Percentiles rank a stretch among this genome's conserved stretches.
These are phyloP conservation scores for Tenebrosternarchus preto DNA, from an alignment of 2,113 vertebrate genomes.

Conservation along the genomic window DNA sequence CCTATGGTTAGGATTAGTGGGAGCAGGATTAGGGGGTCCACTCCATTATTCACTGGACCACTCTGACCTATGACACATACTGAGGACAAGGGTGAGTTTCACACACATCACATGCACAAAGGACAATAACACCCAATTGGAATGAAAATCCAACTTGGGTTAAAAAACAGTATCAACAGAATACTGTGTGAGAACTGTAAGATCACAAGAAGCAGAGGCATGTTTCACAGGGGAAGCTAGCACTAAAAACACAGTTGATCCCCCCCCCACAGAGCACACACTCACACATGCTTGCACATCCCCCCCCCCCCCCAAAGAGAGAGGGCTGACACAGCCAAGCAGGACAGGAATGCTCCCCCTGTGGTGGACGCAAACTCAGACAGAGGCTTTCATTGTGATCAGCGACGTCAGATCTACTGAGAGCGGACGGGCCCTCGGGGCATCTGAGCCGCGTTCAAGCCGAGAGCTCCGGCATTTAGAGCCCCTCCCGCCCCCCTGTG, in stretches of 20 bases:
- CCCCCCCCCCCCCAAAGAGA: slow-evolving; percentile 5
- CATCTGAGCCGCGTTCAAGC: slow-evolving; percentile 1
- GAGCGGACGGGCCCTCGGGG: slow-evolving; percentile 27
- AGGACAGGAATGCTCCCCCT: slow-evolving; percentile 49
- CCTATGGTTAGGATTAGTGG: too few species aligned
- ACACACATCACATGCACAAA: slow-evolving; percentile 25
- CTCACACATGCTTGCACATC: too few species aligned
- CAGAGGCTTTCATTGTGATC: slow-evolving; percentile 51
- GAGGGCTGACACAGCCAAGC: slow-evolving; percentile 42
- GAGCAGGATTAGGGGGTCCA: slow-evolving; percentile 11
- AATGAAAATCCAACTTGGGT: slow-evolving; percentile 10
- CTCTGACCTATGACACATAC: slow-evolving; percentile 18
- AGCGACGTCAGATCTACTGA: slow-evolving; percentile 42
- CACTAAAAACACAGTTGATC: slow-evolving; percentile 26
- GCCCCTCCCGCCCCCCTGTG: slow-evolving; percentile 24
- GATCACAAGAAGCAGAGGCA: slow-evolving; percentile 6
- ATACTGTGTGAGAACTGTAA: background rate
- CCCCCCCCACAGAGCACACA: background rate
- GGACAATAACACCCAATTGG: slow-evolving; percentile 30
- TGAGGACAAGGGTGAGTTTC: slow-evolving; percentile 29
- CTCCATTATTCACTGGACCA: background rate
- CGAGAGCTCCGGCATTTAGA: slow-evolving; percentile 24
- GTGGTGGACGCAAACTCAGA: slow-evolving; percentile 37
- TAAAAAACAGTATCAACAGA: background rate
- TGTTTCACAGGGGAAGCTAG: slow-evolving; percentile 19